Conservation (phyloP, 2,888 invertebrate genomes). For the Halictus quadricinctus region DNA sequence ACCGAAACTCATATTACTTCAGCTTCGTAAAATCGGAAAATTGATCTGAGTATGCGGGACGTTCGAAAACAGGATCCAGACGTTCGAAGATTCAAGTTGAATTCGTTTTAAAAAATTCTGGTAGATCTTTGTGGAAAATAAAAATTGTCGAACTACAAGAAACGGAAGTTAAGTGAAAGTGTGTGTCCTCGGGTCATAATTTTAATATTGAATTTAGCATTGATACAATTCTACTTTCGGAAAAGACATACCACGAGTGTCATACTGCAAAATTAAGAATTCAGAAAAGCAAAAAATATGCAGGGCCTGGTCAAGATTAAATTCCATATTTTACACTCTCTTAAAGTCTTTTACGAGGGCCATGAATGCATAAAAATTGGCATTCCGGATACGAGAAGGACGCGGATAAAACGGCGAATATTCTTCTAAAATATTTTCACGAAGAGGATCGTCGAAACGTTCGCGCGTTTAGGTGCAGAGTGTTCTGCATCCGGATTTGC, state of each 20-base stretch:
- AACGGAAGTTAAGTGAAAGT: no score
- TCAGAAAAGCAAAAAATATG: no score
- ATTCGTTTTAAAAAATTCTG: no score
- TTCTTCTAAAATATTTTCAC: not conserved
- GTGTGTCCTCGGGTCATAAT: no score
- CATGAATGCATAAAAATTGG: not conserved
- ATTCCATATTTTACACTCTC: not conserved
- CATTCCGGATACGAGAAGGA: not conserved
- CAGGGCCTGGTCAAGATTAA: no score
- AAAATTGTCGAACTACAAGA: no score
- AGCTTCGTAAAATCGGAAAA: not conserved
- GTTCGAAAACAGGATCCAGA: not conserved
- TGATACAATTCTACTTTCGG: no score
- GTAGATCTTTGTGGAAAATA: no score
- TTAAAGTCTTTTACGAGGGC: not conserved
- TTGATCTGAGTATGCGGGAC: not conserved
- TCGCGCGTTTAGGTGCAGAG: conserved; percentile 16
- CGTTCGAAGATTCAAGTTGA: no score
- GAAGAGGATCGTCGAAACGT: not conserved
- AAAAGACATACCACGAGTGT: no score
- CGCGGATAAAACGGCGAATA: not conserved
- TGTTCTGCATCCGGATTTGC: conserved; percentile 34
- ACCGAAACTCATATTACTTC: not conserved
- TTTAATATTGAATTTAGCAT: no score
- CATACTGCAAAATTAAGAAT: not conserved